Conservation (phyloP, 2,797 vertebrate species). For the Geotria australis region DNA sequence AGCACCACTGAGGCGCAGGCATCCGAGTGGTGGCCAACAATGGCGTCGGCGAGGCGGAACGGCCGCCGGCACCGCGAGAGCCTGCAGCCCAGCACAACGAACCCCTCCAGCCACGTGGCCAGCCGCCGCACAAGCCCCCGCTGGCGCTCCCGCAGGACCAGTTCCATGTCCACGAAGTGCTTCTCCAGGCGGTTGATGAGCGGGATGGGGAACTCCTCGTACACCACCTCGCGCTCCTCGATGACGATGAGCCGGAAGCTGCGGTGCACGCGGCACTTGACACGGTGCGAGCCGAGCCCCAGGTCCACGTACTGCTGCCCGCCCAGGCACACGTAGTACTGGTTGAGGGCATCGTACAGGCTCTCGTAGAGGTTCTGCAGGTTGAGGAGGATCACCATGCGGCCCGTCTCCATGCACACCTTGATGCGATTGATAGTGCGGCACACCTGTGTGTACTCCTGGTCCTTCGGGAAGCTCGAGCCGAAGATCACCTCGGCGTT, state of each 20-base stretch:
- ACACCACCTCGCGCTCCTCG: conserved; percentile 67
- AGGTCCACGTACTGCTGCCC: conserved; percentile 84
- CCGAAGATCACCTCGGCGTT: conserved; percentile 55
- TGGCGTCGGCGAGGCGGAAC: conserved; percentile 18
- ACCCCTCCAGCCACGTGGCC: conserved; percentile 25
- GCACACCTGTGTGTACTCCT: conserved; percentile 82
- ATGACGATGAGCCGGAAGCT: conserved; percentile 61
- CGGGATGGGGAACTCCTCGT: conserved; percentile 62
- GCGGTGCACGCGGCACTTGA: conserved; percentile 72
- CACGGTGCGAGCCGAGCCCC: conserved; percentile 73
- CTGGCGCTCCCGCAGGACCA: conserved; percentile 30
- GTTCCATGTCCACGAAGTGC: conserved; percentile 63
- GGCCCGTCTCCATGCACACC: conserved; percentile 82
- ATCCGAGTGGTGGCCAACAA: conserved; percentile 58
- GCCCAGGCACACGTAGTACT: conserved; percentile 71
- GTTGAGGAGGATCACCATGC: conserved; percentile 57
- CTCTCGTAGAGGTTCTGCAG: conserved; percentile 90
- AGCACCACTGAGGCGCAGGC: conserved; percentile 63
- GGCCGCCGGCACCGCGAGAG: conserved; percentile 5
- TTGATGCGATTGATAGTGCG: conserved; percentile 81
- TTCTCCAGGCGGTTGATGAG: conserved; percentile 90
- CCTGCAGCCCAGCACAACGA: conserved; percentile 15
- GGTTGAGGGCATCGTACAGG: conserved; percentile 81
- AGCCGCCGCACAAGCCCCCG: conserved; percentile 19
- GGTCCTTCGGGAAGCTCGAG: conserved; percentile 77